Evolutionary conservation across 2,888 invertebrate species (phyloP), one percentile per base, ranked within the genome.

Genomic region (Anorthoa munda): DNA sequence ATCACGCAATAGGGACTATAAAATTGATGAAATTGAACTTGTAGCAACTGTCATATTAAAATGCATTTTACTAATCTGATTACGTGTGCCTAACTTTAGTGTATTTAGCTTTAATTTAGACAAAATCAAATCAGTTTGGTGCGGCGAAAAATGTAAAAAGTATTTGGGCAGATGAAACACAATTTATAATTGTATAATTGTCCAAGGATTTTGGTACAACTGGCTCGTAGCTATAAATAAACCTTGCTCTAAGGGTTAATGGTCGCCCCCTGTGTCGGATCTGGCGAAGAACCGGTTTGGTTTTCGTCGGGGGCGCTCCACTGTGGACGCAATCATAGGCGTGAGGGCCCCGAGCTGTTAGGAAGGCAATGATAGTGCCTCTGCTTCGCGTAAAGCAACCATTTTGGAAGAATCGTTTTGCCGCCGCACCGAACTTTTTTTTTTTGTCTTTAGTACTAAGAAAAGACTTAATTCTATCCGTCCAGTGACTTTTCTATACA

Each of bases 31-130:
- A 72, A 45, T 26, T 23, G 2, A 18, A 21, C 1, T 4, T 13
- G 9, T 21, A 45, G 15, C n/a, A 67, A 17, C 51, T 26, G 11
- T 50, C 50, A 45, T 50, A 55, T 23, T 11, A 7, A 26, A 9
- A 13, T 26, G 59, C 53, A 53, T 60, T 53, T 53, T 70, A 61
- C 23, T 55, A 7, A 31, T 17, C 15, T n/a, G 7, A 26, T 53
- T 55, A 46, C 2, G 21, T 59, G 80, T 66, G 31, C 59, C 59
- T 64, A 66, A 39, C 53, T 17, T 39, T n/a, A 48, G 55, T 58
- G 17, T 45, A 61, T 63, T 73, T 78, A 79, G 68, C 61, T 76
- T 66, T 82, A 79, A 75, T 65, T 74, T 63, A 0, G n/a, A 53
- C 56, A 39, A 26, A 58, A 66, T 66, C 21, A 48, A 58, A 31